Evolutionary conservation across 2,113 vertebrate species (phyloP).

Genomic region (Muntiacus muntjak): DNA sequence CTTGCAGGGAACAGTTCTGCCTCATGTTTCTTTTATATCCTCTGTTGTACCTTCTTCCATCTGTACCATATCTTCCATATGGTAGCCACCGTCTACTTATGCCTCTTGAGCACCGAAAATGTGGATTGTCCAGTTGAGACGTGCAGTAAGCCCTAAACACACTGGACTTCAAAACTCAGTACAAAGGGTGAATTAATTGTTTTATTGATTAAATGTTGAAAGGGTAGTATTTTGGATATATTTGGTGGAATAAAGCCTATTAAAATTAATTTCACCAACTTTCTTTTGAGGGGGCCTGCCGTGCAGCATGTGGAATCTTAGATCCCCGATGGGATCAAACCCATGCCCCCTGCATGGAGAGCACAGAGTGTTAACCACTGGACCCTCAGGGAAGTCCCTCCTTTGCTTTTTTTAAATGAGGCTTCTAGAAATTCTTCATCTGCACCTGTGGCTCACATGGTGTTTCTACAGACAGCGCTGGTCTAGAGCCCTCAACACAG

Average conservation of each 20-base stretch:
- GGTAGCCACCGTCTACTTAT: neutral
- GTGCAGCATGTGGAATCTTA: neutral
- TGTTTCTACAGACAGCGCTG: neutral
- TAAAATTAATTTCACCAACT: neutral
- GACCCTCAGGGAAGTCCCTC: neutral
- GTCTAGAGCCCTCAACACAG: neutral
- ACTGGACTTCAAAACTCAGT: neutral
- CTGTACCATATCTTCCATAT: neutral
- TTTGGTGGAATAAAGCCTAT: neutral
- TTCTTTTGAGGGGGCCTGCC: neutral
- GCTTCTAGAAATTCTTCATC: neutral
- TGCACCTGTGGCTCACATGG: neutral
- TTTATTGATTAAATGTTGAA: neutral
- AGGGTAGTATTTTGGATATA: neutral
- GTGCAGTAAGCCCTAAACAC: neutral
- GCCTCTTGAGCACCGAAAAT: neutral
- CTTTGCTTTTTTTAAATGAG: neutral
- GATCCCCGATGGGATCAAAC: neutral
- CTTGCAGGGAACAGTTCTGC: neutral
- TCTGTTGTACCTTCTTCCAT: neutral
- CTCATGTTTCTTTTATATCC: neutral
- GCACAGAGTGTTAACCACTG: neutral
- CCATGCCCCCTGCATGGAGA: neutral
- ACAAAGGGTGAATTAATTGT: neutral
- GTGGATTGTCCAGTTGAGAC: neutral